These are phyloP conservation scores for Cavia porcellus DNA, from an alignment of 2,113 vertebrate species.

Conservation along the genomic window DNA sequence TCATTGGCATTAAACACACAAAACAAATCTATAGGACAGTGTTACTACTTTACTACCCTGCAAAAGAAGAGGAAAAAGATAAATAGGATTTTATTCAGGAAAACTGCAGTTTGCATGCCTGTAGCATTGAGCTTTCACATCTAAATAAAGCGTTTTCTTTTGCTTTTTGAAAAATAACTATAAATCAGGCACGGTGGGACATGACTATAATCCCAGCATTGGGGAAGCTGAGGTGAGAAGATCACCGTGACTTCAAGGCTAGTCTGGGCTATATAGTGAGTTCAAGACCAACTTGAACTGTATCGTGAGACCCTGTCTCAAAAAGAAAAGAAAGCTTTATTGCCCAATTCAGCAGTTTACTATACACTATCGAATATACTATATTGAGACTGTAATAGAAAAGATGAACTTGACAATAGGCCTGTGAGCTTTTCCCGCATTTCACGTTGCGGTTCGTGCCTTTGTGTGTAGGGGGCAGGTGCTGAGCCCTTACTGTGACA, in stretches of 20 bases:
- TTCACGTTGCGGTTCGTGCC: not conserved
- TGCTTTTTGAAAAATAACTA: slow-evolving; percentile 11
- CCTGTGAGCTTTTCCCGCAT: not conserved
- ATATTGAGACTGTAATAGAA: slow-evolving; percentile 1
- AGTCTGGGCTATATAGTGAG: not conserved
- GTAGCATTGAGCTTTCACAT: not conserved
- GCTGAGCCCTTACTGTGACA: slow-evolving; percentile 94
- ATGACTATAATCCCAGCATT: not conserved
- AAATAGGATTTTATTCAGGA: slow-evolving; percentile 30
- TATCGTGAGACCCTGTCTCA: not conserved
- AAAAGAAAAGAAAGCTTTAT: not conserved
- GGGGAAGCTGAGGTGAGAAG: not conserved
- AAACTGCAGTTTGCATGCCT: not conserved
- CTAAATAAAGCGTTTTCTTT: slow-evolving; percentile 11
- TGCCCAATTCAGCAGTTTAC: not conserved
- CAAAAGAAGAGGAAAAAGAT: not conserved
- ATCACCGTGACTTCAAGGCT: not conserved
- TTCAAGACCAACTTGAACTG: not conserved
- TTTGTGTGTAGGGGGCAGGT: slow-evolving; percentile 88
- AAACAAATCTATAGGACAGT: not conserved
- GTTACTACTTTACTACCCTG: not conserved
- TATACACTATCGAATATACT: not conserved
- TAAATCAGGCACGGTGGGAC: not conserved
- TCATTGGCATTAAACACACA: slow-evolving; percentile 22
- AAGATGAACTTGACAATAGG: not conserved